These are phyloP conservation scores for Kuschelorhynchus macadamiae DNA, from an alignment of 2,888 invertebrate genomes.

Conservation along the genomic window DNA sequence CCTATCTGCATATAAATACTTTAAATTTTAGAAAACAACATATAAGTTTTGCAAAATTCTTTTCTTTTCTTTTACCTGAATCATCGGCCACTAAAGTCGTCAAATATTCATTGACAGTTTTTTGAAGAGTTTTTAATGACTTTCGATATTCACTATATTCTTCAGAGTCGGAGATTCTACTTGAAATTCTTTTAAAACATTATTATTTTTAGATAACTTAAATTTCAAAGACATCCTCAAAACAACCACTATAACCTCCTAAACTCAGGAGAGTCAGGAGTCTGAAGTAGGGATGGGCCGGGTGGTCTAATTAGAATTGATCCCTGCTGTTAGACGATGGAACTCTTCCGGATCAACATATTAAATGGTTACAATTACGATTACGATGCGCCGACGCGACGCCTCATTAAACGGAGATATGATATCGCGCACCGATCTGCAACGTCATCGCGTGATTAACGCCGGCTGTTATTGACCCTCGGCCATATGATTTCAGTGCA, in stretches of 20 bases:
- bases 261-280: not conserved
- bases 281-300: too few relatives aligned
- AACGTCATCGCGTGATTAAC: too few relatives aligned
- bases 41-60: slow-evolving; percentile 10
- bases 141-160: slow-evolving; percentile 52
- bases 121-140: slow-evolving; percentile 51
- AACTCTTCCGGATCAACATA: too few relatives aligned
- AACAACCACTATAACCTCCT: slow-evolving; percentile 7
- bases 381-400: too few relatives aligned
- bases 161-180: slow-evolving; percentile 28
- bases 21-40: not conserved
- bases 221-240: slow-evolving; percentile 49
- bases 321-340: too few relatives aligned
- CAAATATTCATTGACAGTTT: slow-evolving; percentile 53
- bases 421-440: too few relatives aligned
- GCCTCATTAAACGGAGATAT: too few relatives aligned
- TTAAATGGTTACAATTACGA: too few relatives aligned
- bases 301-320: too few relatives aligned
- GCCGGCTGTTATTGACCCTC: too few relatives aligned
- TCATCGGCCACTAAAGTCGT: slow-evolving; percentile 53
- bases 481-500: too few relatives aligned
- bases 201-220: slow-evolving; percentile 45
- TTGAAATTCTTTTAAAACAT: slow-evolving; percentile 45
- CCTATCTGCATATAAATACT: too few relatives aligned
- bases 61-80: slow-evolving; percentile 37